Evolutionary conservation across 2,888 invertebrate species (phyloP).

Genomic region (Aspidapion aeneum): DNA sequence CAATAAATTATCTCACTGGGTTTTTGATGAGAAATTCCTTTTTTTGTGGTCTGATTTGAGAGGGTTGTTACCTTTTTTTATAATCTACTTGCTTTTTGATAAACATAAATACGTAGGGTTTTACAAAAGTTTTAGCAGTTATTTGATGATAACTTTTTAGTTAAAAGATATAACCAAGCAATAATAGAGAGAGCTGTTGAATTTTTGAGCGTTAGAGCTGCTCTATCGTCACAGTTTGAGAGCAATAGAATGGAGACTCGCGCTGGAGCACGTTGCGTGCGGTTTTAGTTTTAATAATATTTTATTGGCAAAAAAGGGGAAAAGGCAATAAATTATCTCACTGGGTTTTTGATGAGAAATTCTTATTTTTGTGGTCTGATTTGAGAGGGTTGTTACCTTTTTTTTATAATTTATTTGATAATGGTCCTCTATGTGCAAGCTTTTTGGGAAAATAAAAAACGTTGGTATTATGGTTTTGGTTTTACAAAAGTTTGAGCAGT

Average conservation of each 20-base stretch:
- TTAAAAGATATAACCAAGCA: constrained; percentile 18
- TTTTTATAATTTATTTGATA: no score
- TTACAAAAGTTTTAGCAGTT: not conserved
- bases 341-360: not conserved
- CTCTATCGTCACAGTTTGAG: no score
- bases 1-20: not conserved
- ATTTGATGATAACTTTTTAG: constrained; percentile 19
- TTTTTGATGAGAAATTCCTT: not conserved
- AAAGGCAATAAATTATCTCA: not conserved
- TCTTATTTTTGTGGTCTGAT: not conserved
- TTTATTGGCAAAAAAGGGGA: not conserved
- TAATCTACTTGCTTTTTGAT: no score
- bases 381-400: no score
- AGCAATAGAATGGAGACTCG: not conserved
- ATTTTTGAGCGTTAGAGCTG: constrained; percentile 8
- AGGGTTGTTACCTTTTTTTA: no score
- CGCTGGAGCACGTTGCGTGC: not conserved
- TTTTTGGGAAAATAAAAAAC: no score
- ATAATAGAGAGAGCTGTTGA: constrained; percentile 14
- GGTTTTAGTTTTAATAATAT: not conserved
- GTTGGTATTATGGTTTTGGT: no score
- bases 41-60: not conserved
- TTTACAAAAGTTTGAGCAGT: not conserved
- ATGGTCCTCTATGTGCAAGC: no score
- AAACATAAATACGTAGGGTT: no score